Evolutionary conservation across 2,888 invertebrate genomes (phyloP).

Genomic region (Scaptomyza tumidula): DNA sequence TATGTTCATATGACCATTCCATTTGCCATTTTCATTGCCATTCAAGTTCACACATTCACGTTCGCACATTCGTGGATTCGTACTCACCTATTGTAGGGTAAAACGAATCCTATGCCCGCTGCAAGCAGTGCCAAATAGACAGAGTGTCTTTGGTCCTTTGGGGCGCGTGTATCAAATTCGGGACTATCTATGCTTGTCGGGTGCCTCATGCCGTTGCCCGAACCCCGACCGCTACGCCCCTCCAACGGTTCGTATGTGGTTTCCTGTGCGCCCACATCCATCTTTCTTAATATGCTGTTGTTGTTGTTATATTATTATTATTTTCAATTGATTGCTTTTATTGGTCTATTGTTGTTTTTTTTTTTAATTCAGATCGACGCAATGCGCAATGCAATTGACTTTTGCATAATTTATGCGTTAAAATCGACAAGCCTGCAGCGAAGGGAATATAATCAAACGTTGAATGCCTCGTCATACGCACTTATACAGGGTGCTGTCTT

Average conservation of each 20-base stretch:
- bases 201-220: constrained; percentile 64
- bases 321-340: constrained; percentile 1
- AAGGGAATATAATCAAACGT: constrained; percentile 21
- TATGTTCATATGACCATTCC: not conserved
- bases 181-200: constrained; percentile 83
- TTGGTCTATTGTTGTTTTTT: constrained; percentile 8
- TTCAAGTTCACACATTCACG: not conserved
- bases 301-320: not conserved
- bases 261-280: constrained; percentile 80
- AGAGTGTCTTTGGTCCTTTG: constrained; percentile 83
- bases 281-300: constrained; percentile 17
- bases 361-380: constrained; percentile 18
- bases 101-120: constrained; percentile 94
- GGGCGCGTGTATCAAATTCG: constrained; percentile 83
- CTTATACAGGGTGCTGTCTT: constrained; percentile 58
- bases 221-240: constrained; percentile 69
- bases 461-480: constrained; percentile 16
- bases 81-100: constrained; percentile 95
- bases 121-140: constrained; percentile 87
- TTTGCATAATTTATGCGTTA: constrained; percentile 55
- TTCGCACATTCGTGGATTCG: constrained; percentile 6
- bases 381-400: constrained; percentile 18
- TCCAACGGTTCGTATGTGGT: constrained; percentile 84
- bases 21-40: not conserved
- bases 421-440: constrained; percentile 37